These are phyloP conservation scores for Scaptomyza reducta DNA, from an alignment of 2,888 invertebrate species.

Conservation along the genomic window DNA sequence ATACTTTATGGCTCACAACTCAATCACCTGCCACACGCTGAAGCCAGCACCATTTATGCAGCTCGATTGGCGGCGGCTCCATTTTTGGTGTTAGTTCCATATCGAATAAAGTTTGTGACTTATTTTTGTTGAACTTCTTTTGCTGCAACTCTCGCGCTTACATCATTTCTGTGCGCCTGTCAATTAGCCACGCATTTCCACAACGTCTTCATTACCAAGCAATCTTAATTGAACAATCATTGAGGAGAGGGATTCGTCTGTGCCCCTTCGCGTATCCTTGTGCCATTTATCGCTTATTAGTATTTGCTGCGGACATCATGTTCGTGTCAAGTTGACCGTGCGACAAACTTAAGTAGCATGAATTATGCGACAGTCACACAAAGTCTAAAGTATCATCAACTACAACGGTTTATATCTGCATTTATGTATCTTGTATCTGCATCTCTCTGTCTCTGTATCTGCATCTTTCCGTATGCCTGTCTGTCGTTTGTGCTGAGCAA, in stretches of 20 bases:
- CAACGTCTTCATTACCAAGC: slow-evolving; percentile 70
- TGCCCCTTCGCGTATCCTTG: slow-evolving; percentile 13
- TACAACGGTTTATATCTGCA: slow-evolving; percentile 40
- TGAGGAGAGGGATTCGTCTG: slow-evolving; percentile 33
- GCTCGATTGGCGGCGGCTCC: slow-evolving; percentile 46
- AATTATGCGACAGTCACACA: slow-evolving; percentile 65
- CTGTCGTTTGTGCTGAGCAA: slow-evolving; percentile 60
- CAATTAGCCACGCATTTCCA: slow-evolving; percentile 67
- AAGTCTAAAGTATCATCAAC: slow-evolving; percentile 31
- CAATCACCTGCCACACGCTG: slow-evolving; percentile 38
- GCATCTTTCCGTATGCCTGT: slow-evolving; percentile 30
- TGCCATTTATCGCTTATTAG: slow-evolving; percentile 31
- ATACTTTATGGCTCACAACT: slow-evolving; percentile 31
- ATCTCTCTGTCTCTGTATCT: slow-evolving; percentile 41
- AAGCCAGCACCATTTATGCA: slow-evolving; percentile 52
- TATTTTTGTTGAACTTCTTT: background rate
- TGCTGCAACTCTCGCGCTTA: slow-evolving; percentile 18
- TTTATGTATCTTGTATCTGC: slow-evolving; percentile 48
- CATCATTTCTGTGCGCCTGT: slow-evolving; percentile 48
- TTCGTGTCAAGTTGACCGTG: slow-evolving; percentile 61
- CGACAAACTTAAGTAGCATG: slow-evolving; percentile 69
- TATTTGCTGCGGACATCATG: slow-evolving; percentile 54
- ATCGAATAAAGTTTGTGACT: background rate
- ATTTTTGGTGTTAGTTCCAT: slow-evolving; percentile 37
- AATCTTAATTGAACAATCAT: slow-evolving; percentile 79